Base-by-base conservation (phyloP, 2,113 vertebrate genomes). In the Rhinichthys klamathensis region DNA sequence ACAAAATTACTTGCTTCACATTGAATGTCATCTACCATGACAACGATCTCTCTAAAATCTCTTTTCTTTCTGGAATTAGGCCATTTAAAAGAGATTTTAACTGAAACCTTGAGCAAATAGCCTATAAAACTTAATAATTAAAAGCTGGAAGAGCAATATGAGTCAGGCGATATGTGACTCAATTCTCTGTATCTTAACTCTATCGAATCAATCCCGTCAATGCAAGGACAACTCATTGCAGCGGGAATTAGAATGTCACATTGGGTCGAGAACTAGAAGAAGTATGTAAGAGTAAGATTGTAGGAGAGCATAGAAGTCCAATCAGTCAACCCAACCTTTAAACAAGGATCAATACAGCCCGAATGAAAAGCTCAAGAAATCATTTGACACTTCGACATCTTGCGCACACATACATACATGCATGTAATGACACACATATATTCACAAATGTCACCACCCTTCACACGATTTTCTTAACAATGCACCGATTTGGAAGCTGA, bases 311-410 rank as follows among this genome's bases (percentile, higher is more conserved):
- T 5, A 16, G 63, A 51, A 74, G 60, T 60, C 15, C 56, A n/a
- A 49, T 80, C 70, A 38, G 25, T 38, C 38, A 46, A 18, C 76
- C 77, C 80, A 82, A 30, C 56, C 69, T 75, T 80, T 65, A 63
- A 46, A 65, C 70, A 41, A 60, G 41, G 25, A 80, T 78, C 83
- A 88, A 85, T 83, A 61, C 51, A 85, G 23, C 51, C 65, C 54
- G 35, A 82, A 87, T 87, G 38, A 85, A 84, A 49, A 82, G 73
- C 83, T 58, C 80, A 60, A 60, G n/a, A 61, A 80, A 70, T 63
- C 30, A 69, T 83, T 84, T 76, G 70, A 38, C 82, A 80, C 82
- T 75, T 72, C 38, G 41, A 25, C 72, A 74, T 63, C 21, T 60
- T 60, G 23, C 7, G 3, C 49, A 8, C 58, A 76, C 51, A n/a